A percentile compares a stretch with the other conserved stretches of the same genome.
These are phyloP conservation scores for Crenichthys baileyi DNA, from an alignment of 2,797 vertebrate species.

Conservation along the genomic window DNA sequence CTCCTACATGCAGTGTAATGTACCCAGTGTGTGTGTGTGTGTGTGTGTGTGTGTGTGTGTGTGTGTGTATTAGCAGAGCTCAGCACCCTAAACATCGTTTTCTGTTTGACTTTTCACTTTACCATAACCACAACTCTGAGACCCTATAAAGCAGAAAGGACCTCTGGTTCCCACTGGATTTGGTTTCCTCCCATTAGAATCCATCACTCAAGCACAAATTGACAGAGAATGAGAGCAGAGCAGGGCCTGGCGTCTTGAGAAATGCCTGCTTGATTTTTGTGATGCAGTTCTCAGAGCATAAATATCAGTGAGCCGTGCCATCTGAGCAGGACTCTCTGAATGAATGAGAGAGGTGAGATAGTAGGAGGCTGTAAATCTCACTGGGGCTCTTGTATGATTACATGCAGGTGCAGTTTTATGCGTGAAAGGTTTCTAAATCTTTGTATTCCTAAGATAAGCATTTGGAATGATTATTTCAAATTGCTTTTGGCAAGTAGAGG, in stretches of 20 bases:
- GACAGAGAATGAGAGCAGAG: slow-evolving; percentile 64
- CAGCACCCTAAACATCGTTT: slow-evolving; percentile 70
- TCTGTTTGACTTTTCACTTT: slow-evolving; percentile 61
- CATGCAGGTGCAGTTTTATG: slow-evolving; percentile 36
- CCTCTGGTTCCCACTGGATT: slow-evolving; percentile 57
- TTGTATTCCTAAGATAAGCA: slow-evolving; percentile 24
- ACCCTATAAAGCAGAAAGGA: slow-evolving; percentile 51
- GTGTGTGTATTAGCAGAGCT: slow-evolving; percentile 57
- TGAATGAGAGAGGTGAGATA: slow-evolving; percentile 71
- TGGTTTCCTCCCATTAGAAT: slow-evolving; percentile 63
- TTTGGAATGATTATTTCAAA: slow-evolving; percentile 23
- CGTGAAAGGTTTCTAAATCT: slow-evolving; percentile 6
- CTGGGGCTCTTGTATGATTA: slow-evolving; percentile 51
- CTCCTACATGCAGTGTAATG: slow-evolving; percentile 8
- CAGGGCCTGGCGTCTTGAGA: slow-evolving; percentile 45
- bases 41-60: slow-evolving; percentile 41
- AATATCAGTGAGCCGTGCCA: slow-evolving; percentile 72
- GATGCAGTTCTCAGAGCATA: slow-evolving; percentile 74
- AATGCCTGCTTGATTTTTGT: slow-evolving; percentile 67
- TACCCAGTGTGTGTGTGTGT: slow-evolving; percentile 22
- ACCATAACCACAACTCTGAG: slow-evolving; percentile 68
- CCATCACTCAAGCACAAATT: slow-evolving; percentile 67
- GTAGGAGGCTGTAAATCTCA: slow-evolving; percentile 68
- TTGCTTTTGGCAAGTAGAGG: slow-evolving; percentile 39
- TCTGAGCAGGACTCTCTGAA: slow-evolving; percentile 50